Base-by-base conservation (phyloP, 2,888 invertebrate species). In the Syrista parreyssii region DNA sequence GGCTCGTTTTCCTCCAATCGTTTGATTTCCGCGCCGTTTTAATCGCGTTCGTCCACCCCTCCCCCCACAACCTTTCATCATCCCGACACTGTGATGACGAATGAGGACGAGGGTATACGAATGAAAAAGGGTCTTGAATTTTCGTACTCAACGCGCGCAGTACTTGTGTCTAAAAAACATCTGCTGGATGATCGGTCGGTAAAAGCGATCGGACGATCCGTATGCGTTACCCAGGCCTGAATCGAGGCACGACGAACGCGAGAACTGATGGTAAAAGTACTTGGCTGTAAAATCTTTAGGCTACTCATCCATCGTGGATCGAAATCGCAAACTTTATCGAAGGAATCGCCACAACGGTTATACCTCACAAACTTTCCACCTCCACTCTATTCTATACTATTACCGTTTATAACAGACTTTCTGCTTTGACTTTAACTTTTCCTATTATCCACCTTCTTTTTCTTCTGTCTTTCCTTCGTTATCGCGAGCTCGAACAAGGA, bases 401-500 rank as follows among this genome's bases (percentile, higher is more conserved):
- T 71, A 71, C 31, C 68, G 71, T 75, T 75, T 75, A 40, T 75
- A 75, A 73, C 79, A 36, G 75, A 74, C 71, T 68, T 68, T 72
- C 40, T 32, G 34, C 31, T 68, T 55, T 15, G 68, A 33, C n/a
- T 72, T 36, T 40, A 15, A 33, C n/a, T 76, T 72, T 34, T 34
- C 34, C n/a, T 75, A 34, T 55, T 40, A 40, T 68, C 30, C 75
- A 9, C 68, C 40, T 35, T 6, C 23, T 34, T 68, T 33, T 32
- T 35, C 34, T 35, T 35, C 6, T 1, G 30, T n/a, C 69, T 74
- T 33, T 77, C 69, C 36, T 71, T 34, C n/a, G 68, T 71, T 68
- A 73, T 68, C 73, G 68, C 73, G 76, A 76, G 75, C 71, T 75
- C 71, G 72, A 75, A 75, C 76, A 76, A 72, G 74, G 79, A 76